These are phyloP conservation scores for Plectropomus leopardus DNA, from an alignment of 2,113 vertebrate species.

Conservation along the genomic window DNA sequence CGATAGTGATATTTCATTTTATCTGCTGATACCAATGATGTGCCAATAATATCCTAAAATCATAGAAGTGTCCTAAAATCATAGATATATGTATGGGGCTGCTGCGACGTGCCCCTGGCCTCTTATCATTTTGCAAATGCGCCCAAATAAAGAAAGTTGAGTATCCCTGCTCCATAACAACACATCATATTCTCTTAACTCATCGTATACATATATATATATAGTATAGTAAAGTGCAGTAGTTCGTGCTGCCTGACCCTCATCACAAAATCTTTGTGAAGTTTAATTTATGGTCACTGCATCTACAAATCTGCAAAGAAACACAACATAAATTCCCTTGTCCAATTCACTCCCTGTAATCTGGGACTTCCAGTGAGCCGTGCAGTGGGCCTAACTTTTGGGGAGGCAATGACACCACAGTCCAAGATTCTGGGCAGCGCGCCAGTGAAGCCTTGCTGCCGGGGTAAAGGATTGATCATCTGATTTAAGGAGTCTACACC, in stretches of 20 bases:
- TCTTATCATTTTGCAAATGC: too few relatives aligned
- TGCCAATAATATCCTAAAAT: too few relatives aligned
- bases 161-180: too few relatives aligned
- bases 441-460: conserved; percentile 61
- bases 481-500: conserved; percentile 59
- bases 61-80: too few relatives aligned
- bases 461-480: conserved; percentile 57
- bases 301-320: neutral
- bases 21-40: too few relatives aligned
- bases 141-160: too few relatives aligned
- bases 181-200: neutral
- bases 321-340: neutral
- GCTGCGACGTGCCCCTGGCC: too few relatives aligned
- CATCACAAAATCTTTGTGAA: neutral
- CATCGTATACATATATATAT: too few relatives aligned
- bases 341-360: conserved; percentile 11
- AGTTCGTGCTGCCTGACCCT: neutral
- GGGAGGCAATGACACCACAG: conserved; percentile 56
- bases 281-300: neutral
- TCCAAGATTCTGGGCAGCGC: conserved; percentile 56
- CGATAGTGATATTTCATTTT: too few relatives aligned
- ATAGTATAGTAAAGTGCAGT: too few relatives aligned
- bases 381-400: conserved; percentile 42
- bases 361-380: conserved; percentile 17
- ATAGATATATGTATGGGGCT: too few relatives aligned